These are phyloP conservation scores for Anoura caudifer DNA, from an alignment of 2,113 vertebrate genomes.

Conservation along the genomic window DNA sequence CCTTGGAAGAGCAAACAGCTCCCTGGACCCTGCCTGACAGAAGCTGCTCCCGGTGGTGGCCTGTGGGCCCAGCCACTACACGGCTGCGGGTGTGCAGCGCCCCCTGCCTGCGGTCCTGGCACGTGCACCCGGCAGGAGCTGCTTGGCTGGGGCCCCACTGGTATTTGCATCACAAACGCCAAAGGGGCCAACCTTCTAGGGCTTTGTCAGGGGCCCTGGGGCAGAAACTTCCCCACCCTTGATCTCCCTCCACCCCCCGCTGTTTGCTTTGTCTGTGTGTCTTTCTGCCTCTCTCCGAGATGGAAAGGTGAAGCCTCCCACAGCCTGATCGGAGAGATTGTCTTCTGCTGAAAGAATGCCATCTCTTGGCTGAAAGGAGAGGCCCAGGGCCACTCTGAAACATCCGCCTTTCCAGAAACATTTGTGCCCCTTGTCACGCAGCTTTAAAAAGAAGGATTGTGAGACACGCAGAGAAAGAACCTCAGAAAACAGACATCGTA, in stretches of 20 bases:
- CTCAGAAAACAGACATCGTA: background rate
- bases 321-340: background rate
- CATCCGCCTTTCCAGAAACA: background rate
- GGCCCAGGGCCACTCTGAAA: background rate
- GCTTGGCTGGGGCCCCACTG: background rate
- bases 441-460: background rate
- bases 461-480: background rate
- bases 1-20: background rate
- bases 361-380: background rate
- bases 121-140: background rate
- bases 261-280: background rate
- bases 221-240: background rate
- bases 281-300: background rate
- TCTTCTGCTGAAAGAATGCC: background rate
- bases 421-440: background rate
- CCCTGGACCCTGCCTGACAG: background rate
- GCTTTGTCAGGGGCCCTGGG: background rate
- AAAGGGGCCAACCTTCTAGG: background rate
- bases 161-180: slow-evolving; percentile 45
- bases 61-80: background rate
- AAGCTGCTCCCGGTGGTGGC: background rate
- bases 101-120: background rate
- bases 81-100: background rate
- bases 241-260: background rate
- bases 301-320: background rate